Conservation (phyloP, 1,140 invertebrate genomes). For the Spodoptera litura region DNA sequence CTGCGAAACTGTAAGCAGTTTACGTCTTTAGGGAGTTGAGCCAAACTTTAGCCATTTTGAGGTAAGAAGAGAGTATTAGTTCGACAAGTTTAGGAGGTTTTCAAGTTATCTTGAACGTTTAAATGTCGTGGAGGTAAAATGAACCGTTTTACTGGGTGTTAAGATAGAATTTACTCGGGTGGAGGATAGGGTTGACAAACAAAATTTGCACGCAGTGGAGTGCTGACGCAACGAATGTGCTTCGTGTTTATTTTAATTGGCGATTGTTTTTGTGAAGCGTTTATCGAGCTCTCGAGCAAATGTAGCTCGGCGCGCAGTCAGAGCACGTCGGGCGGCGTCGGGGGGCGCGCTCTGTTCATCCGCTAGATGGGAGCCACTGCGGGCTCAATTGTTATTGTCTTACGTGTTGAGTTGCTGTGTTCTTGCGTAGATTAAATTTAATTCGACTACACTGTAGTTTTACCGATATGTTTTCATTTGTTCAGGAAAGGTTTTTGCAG, state of each 20-base stretch:
- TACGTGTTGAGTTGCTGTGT: conserved; percentile 18
- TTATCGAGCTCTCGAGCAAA: conserved; percentile 35
- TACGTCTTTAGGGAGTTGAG: conserved; percentile 49
- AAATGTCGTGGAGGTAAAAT: conserved; percentile 38
- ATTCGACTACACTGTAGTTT: not conserved
- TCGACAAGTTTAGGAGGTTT: conserved; percentile 77
- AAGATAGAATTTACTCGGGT: conserved; percentile 29
- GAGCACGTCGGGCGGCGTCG: not conserved
- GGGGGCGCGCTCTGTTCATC: conserved; percentile 15
- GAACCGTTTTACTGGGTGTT: conserved; percentile 33
- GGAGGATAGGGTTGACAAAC: conserved; percentile 38
- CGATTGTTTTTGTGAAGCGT: conserved; percentile 46
- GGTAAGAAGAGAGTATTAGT: conserved; percentile 79
- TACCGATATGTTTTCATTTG: conserved; percentile 2
- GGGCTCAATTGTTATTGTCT: conserved; percentile 23
- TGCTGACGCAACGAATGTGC: conserved; percentile 54
- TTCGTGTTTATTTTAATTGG: conserved; percentile 56
- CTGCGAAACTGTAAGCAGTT: conserved; percentile 29
- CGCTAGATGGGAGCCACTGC: conserved; percentile 13
- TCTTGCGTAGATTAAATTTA: conserved; percentile 4
- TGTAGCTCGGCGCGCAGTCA: conserved; percentile 30
- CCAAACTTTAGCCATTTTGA: conserved; percentile 76
- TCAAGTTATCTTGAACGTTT: conserved; percentile 66
- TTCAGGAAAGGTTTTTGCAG: not conserved
- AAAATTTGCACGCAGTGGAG: conserved; percentile 49